Evolutionary conservation across 2,113 vertebrate species (phyloP), one percentile per base, ranked within the genome.

Genomic region (Orycteropus afer): DNA sequence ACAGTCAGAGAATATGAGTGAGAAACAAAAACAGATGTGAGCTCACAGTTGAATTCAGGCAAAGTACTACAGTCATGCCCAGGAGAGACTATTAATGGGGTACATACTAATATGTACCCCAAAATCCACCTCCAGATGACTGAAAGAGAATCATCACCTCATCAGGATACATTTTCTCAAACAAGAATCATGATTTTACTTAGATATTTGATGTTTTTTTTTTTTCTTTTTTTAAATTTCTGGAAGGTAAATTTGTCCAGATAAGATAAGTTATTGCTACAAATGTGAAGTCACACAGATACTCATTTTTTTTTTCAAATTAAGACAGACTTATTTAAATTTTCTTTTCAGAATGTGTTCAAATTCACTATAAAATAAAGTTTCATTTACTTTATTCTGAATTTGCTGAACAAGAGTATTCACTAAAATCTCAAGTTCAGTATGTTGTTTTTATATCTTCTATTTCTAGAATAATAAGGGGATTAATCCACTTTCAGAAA

Each of bases 381-480:
- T 2, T 89, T 80, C 67, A 5, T 45, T 85, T 29, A 59, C 23
- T 77, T 86, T 40, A 55, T 65, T 89, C 53, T 61, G 76, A 96
- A 65, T 67, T 27, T 91, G 57, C n/a, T 93, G 1, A 81, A 82
- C 1, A 13, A 47, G 40, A 27, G 63, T 34, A 34, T 55, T 37
- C 11, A 90, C 23, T 87, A 77, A 97, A 69, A 49, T 40, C 13
- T 63, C 80, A 73, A 71, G 7, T 61, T 91, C 5, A 32, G 74
- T 80, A 67, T 29, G 51, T 80, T 53, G 29, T 88, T 69, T 67
- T 7, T 71, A 78, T 80, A 51, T 84, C 15, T 73, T 1, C 55
- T 76, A 74, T 94, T 93, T 86, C 55, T 94, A 95, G 42, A 90
- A 91, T 76, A 55, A 95, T n/a, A 95, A 42, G 34, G 61, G 73